These are phyloP conservation scores for Dryadula phaetusa DNA, from an alignment of 2,888 invertebrate genomes.

Conservation along the genomic window DNA sequence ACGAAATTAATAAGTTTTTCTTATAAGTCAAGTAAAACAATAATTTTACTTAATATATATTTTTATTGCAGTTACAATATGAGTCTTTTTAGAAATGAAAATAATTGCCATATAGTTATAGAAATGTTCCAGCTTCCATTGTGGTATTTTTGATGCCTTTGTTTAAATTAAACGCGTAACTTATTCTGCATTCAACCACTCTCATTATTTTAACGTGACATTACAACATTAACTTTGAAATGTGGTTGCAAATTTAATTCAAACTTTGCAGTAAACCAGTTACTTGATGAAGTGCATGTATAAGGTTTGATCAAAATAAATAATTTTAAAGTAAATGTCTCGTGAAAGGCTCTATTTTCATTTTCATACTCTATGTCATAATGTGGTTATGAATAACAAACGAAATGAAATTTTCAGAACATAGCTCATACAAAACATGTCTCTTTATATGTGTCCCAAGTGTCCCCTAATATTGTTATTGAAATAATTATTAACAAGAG, in stretches of 20 bases:
- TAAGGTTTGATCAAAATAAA: constrained; percentile 72
- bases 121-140: constrained; percentile 8
- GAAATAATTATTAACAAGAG: constrained; percentile 67
- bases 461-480: constrained; percentile 67
- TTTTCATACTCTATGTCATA: constrained; percentile 62
- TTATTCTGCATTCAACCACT: constrained; percentile 52
- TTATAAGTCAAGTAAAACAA: neutral
- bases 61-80: neutral
- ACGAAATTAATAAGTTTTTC: neutral
- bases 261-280: constrained; percentile 79
- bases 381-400: constrained; percentile 38
- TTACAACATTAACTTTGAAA: constrained; percentile 77
- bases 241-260: constrained; percentile 76
- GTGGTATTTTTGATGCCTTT: constrained; percentile 24
- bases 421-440: constrained; percentile 50
- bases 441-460: constrained; percentile 64
- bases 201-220: constrained; percentile 73
- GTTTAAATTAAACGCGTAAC: constrained; percentile 43
- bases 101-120: constrained; percentile 10
- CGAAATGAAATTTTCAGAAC: constrained; percentile 57
- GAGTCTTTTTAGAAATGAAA: neutral
- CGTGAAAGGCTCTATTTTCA: constrained; percentile 50
- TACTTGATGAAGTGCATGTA: constrained; percentile 69
- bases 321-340: constrained; percentile 62
- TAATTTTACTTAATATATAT: neutral